Conservation (phyloP, 2,113 vertebrate species). For the Neofelis nebulosa region DNA sequence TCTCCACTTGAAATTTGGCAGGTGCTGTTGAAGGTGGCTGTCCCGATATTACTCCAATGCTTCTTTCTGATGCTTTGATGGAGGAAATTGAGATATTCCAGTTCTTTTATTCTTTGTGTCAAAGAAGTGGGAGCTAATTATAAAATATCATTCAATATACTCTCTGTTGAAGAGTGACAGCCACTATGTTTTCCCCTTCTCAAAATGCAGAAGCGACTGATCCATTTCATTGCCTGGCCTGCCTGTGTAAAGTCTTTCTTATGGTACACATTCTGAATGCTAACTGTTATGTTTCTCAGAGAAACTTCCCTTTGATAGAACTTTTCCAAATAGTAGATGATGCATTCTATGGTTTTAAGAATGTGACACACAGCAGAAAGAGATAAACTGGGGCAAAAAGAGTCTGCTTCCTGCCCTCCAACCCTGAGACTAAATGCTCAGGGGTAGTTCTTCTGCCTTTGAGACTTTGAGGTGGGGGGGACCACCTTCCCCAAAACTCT, state of each 20-base stretch:
- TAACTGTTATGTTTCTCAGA: conserved; percentile 17
- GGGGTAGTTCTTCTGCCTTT: background rate
- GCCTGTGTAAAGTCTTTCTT: background rate
- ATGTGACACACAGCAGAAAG: background rate
- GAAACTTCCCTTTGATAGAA: conserved; percentile 49
- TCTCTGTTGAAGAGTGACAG: conserved; percentile 42
- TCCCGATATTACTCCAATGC: background rate
- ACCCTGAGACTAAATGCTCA: background rate
- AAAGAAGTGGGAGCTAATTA: conserved; percentile 47
- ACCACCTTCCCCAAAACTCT: background rate
- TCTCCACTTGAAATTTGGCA: conserved; percentile 36
- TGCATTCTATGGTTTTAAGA: background rate
- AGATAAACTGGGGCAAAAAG: background rate
- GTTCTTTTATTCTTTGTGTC: conserved; percentile 65
- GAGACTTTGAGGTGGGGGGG: background rate
- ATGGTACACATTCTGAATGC: background rate
- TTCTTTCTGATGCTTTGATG: background rate
- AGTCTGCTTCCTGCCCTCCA: background rate
- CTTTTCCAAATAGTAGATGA: conserved; percentile 12
- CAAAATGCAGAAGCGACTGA: background rate
- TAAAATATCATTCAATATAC: conserved; percentile 66
- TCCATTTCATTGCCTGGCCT: conserved; percentile 20
- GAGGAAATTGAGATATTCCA: conserved; percentile 47
- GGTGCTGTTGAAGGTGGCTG: conserved; percentile 58
- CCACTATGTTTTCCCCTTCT: conserved; percentile 23